Percentiles rank a stretch among this genome's conserved stretches.
Conservation (phyloP, 2,888 invertebrate genomes). For the Drosophila macrospina region DNA sequence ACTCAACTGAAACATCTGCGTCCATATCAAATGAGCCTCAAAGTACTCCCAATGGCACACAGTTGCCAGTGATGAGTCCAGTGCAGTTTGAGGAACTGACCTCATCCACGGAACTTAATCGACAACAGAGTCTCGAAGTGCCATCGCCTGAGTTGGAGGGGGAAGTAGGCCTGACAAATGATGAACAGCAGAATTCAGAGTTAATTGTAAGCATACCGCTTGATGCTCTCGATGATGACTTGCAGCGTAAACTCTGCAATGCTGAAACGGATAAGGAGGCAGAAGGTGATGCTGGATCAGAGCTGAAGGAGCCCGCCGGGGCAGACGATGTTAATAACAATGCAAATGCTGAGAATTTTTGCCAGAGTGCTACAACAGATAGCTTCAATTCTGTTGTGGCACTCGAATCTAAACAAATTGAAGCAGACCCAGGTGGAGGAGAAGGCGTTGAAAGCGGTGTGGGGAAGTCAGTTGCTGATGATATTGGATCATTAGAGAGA, state of each 20-base stretch:
- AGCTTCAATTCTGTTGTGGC: constrained; percentile 79
- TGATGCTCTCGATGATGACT: constrained; percentile 50
- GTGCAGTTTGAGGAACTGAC: constrained; percentile 64
- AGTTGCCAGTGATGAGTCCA: not conserved
- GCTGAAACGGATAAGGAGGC: constrained; percentile 1
- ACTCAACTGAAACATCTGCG: not conserved
- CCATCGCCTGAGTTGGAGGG: constrained; percentile 26
- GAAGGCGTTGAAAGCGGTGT: not conserved
- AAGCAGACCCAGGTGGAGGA: constrained; percentile 48
- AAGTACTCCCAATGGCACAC: no score
- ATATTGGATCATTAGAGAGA: constrained; percentile 29
- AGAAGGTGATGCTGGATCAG: constrained; percentile 2
- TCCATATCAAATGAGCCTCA: not conserved
- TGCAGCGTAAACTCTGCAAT: constrained; percentile 57
- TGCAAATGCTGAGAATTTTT: constrained; percentile 73
- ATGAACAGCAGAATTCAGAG: constrained; percentile 15
- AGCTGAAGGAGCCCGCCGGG: constrained; percentile 3
- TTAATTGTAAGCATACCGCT: constrained; percentile 71
- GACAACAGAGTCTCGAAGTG: constrained; percentile 19
- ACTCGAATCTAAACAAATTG: constrained; percentile 61
- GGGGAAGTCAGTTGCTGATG: constrained; percentile 13
- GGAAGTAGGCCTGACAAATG: constrained; percentile 4
- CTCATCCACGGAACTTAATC: constrained; percentile 56
- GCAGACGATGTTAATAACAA: constrained; percentile 70
- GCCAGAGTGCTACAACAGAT: constrained; percentile 76